These are phyloP conservation scores for Schlechtendalia chinensis DNA, from an alignment of 1,140 invertebrate species.

Conservation along the genomic window DNA sequence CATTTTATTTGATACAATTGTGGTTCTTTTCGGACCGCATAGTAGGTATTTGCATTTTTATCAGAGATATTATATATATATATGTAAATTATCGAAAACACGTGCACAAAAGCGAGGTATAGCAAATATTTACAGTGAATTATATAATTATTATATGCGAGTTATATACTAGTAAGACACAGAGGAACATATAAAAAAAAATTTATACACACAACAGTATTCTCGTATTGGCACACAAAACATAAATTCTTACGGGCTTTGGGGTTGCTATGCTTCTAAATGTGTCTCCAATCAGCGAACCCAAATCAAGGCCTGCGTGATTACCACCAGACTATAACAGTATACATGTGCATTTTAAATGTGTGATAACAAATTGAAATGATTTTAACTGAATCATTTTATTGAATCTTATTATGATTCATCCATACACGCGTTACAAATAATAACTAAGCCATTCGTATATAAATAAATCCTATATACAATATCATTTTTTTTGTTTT, in stretches of 20 bases:
- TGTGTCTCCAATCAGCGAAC: conserved; percentile 22
- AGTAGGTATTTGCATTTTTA: too few species aligned
- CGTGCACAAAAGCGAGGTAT: conserved; percentile 7
- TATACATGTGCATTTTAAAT: not conserved
- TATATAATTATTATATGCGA: conserved; percentile 22
- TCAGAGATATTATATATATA: too few species aligned
- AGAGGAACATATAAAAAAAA: conserved; percentile 5
- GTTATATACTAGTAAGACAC: conserved; percentile 20
- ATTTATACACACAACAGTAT: not conserved
- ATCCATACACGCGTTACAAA: not conserved
- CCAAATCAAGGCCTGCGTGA: conserved; percentile 25
- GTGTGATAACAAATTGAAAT: not conserved
- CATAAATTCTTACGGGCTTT: conserved; percentile 2
- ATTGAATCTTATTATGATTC: too few species aligned
- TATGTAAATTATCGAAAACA: not conserved
- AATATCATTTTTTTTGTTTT: too few species aligned
- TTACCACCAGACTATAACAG: conserved; percentile 36
- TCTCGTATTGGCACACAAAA: too few species aligned
- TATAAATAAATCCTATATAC: not conserved
- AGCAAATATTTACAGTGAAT: not conserved
- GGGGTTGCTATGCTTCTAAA: conserved; percentile 19
- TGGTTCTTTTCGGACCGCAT: too few species aligned
- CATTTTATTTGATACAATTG: too few species aligned
- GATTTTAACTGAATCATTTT: not conserved
- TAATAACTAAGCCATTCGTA: not conserved